Evolutionary conservation across 2,113 vertebrate species (phyloP), one percentile per base, ranked within the genome.

Genomic region (Crotalus tigris): DNA sequence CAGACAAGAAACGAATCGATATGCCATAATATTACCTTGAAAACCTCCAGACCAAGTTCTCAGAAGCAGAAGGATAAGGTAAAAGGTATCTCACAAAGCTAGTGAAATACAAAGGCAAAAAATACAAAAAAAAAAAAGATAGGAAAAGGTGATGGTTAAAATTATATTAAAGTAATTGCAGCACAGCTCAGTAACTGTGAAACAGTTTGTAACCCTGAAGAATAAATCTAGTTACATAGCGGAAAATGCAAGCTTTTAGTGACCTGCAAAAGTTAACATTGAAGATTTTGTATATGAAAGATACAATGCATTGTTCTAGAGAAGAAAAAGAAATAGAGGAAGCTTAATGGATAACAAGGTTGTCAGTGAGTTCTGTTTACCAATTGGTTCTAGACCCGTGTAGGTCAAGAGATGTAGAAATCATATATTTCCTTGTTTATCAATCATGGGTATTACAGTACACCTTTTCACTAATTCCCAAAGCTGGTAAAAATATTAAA

Each of bases 301-400:
- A 81, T 29, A 7, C 17, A 81, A 44, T 21, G 81, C 64, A 13
- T 51, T n/a, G 2, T n/a, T 87, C n/a, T 61, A 58, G 13, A 86
- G 7, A 86, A 49, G 26, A 39, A 46, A 58, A 91, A 29, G 39
- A 59, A 49, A 49, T n/a, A 57, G 39, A 51, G 9, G 1, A 61
- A 59, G 26, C 44, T n/a, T 61, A 92, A 87, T 87, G 10, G 44
- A 87, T 92, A 46, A 33, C 91, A 91, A 91, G 91, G 44, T 61
- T 92, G 55, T 29, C 86, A 59, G 51, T 85, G 33, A 92, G 58
- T 87, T 87, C 44, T 51, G 24, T 55, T 91, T 91, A 54, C 23
- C 26, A 29, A 51, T 87, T 87, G 69, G n/a, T 17, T 75, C 69
- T 33, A 87, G 29, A 1, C n/a, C 10, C 53, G 44, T 53, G 10